These are phyloP conservation scores for Scolanthus callimorphus DNA, from an alignment of 92 coral and sea anemone genomes.

Conservation along the genomic window DNA sequence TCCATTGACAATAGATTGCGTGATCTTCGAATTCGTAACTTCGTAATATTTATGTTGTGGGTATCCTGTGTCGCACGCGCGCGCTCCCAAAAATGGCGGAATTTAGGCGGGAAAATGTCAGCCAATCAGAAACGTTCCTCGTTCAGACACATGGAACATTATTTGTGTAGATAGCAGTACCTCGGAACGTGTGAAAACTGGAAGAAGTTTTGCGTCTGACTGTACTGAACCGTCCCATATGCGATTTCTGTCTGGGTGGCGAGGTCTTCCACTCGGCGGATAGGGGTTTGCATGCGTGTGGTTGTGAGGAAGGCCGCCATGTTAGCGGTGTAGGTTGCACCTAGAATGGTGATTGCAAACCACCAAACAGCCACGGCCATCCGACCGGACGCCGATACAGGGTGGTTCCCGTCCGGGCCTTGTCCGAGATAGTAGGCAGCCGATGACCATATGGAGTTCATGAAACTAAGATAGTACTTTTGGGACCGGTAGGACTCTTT, in stretches of 20 bases:
- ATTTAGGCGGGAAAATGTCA: too few species aligned
- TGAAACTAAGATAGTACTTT: slow-evolving; percentile 25
- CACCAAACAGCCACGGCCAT: slow-evolving; percentile 60
- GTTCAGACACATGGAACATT: not conserved
- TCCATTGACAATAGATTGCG: too few species aligned
- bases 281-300: slow-evolving; percentile 50
- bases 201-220: slow-evolving; percentile 49
- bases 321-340: slow-evolving; percentile 78
- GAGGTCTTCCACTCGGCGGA: slow-evolving; percentile 35
- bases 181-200: slow-evolving; percentile 30
- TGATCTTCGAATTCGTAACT: too few species aligned
- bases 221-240: slow-evolving; percentile 34
- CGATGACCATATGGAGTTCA: slow-evolving; percentile 46
- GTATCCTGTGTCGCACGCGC: too few species aligned
- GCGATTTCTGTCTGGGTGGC: slow-evolving; percentile 35
- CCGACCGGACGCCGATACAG: slow-evolving; percentile 56
- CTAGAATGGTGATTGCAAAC: slow-evolving; percentile 57
- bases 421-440: slow-evolving; percentile 56
- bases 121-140: too few species aligned
- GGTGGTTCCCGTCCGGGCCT: slow-evolving; percentile 49
- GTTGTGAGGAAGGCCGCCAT: slow-evolving; percentile 66
- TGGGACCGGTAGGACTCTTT: slow-evolving; percentile 8
- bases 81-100: too few species aligned
- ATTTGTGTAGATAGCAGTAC: too few species aligned
- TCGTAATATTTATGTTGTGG: too few species aligned